Conservation (phyloP, 2,113 vertebrate species). For the Hydrochoerus hydrochaeris region DNA sequence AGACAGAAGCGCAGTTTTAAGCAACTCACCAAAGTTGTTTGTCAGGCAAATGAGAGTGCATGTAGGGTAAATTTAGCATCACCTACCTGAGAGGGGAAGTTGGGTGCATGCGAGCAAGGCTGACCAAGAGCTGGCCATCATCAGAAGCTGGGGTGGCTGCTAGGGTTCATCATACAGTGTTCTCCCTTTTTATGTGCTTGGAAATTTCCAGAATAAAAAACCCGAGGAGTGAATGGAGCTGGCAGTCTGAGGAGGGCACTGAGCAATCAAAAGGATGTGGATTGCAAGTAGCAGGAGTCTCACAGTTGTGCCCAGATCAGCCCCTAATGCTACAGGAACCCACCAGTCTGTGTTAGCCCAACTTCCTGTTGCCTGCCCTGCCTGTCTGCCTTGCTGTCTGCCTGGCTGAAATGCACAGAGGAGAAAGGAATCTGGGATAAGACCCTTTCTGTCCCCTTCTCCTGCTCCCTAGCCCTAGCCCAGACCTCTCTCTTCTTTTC, state of each 20-base stretch:
- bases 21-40: too few species aligned
- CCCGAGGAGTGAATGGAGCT: neutral
- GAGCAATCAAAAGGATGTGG: neutral
- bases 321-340: accelerated
- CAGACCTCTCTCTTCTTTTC: neutral
- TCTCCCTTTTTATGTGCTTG: neutral
- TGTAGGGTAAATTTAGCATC: neutral
- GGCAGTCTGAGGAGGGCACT: neutral
- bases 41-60: neutral
- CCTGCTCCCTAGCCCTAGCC: neutral
- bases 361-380: accelerated
- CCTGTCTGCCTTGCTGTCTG: neutral
- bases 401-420: neutral
- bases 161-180: neutral
- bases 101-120: neutral
- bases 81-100: neutral
- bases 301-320: neutral
- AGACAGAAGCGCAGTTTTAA: neutral
- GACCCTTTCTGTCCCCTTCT: neutral
- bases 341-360: neutral
- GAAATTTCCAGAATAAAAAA: neutral
- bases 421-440: neutral
- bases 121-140: neutral
- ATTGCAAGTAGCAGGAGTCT: neutral
- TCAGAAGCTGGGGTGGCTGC: neutral